Evolutionary conservation across 2,888 invertebrate species (phyloP), one percentile per base, ranked within the genome.

Genomic region (Dolomedes plantarius): DNA sequence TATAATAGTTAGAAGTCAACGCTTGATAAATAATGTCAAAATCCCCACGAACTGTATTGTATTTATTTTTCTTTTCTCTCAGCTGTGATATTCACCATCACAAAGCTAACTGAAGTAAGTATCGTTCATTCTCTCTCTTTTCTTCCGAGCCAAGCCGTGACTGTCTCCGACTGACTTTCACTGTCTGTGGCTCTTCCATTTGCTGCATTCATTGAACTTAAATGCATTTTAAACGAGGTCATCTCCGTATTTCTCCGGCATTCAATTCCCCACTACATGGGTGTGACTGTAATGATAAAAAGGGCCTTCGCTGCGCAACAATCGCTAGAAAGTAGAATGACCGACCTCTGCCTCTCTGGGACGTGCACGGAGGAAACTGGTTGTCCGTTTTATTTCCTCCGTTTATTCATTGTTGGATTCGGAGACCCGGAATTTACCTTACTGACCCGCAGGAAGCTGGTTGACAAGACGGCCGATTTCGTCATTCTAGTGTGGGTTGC

Each of bases 371-470:
- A 56, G 56, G 16, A 56, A 56, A 56, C 56, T 6, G 56, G 56
- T 56, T 56, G 56, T 56, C 13, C 56, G 56, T 5, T 56, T n/a
- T n/a, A n/a, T n/a, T n/a, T 56, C 56, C 23, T 23, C 6, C 16
- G 23, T 56, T 23, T 19, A n/a, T 16, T 9, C 46, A 13, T 23
- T 23, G 16, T 36, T 46, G 19, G 0, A 56, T 56, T 23, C 2
- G 5, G 2, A 56, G 56, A 56, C 16, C 56, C 56, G 56, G 56
- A 56, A 56, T 56, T 56, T 16, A 56, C 56, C 56, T 56, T 23
- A 56, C 56, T 56, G 56, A 56, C 56, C 56, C 23, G 56, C 11
- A 46, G 46, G 46, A 56, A 56, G 56, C 23, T n/a, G n/a, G n/a
- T n/a, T n/a, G n/a, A n/a, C n/a, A n/a, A n/a, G n/a, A n/a, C n/a